Conservation (phyloP, 2,113 vertebrate species). For the Elgaria multicarinata region DNA sequence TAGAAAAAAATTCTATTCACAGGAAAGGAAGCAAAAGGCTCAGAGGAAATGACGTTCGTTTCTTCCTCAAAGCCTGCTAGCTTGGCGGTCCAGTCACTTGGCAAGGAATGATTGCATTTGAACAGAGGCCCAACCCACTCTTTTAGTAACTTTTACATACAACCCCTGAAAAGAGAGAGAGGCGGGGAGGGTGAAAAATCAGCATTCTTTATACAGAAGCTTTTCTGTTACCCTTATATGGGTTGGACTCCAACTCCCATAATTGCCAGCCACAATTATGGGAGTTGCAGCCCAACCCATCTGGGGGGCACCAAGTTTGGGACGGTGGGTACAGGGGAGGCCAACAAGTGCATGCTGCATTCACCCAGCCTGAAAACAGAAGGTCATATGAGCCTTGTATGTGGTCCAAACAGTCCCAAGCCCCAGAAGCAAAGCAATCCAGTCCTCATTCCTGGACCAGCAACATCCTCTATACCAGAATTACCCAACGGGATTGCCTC, state of each 20-base stretch:
- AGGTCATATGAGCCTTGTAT: not conserved
- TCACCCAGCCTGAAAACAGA: not conserved
- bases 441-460: no score
- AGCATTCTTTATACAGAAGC: no score
- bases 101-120: no score
- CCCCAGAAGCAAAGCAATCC: not conserved
- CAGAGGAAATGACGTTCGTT: not conserved
- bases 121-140: not conserved
- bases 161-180: not conserved
- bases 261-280: no score
- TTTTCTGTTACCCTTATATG: no score
- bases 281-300: no score
- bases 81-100: not conserved
- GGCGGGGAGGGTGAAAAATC: no score
- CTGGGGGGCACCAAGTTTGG: no score
- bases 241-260: no score
- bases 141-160: not conserved
- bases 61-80: not conserved
- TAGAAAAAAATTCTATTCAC: not conserved
- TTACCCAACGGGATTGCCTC: no score
- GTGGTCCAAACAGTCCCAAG: not conserved
- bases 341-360: no score
- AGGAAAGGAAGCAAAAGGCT: not conserved
- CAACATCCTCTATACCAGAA: no score
- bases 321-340: not conserved